These are phyloP conservation scores for Scomber colias DNA, from an alignment of 2,113 vertebrate genomes.

Conservation along the genomic window DNA sequence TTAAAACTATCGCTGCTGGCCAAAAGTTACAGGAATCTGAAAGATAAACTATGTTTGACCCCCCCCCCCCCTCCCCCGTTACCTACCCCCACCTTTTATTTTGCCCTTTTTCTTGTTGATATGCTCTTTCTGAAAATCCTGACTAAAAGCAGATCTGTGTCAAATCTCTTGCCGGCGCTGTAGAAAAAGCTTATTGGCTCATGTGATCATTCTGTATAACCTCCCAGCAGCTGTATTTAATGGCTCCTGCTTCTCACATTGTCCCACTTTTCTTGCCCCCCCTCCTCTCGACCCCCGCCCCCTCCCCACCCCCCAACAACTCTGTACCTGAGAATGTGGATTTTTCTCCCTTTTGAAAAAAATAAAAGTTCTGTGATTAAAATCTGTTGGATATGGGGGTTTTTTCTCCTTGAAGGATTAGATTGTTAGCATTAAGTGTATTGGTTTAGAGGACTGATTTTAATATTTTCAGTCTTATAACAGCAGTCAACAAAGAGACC, in stretches of 20 bases:
- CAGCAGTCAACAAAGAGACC: no score
- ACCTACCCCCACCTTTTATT: background rate
- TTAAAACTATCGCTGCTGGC: conserved; percentile 80
- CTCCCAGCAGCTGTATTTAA: conserved; percentile 81
- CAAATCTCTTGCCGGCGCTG: conserved; percentile 73
- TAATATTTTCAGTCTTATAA: no score
- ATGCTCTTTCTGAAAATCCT: conserved; percentile 67
- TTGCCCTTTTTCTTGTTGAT: conserved; percentile 40
- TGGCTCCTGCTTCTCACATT: conserved; percentile 70
- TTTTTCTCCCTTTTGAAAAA: conserved; percentile 81
- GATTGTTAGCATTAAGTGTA: no score
- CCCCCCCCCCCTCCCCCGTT: background rate
- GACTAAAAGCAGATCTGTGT: conserved; percentile 75
- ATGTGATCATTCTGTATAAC: conserved; percentile 81
- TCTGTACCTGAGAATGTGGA: conserved; percentile 80
- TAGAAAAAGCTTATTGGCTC: conserved; percentile 82
- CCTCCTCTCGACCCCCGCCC: background rate
- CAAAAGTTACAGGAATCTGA: conserved; percentile 67
- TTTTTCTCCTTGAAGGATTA: background rate
- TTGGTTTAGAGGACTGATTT: no score
- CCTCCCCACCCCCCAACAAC: conserved; percentile 46
- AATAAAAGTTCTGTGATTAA: conserved; percentile 85
- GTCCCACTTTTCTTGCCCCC: conserved; percentile 48
- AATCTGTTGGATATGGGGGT: background rate
- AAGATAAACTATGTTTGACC: conserved; percentile 63